Evolutionary conservation across 2,113 vertebrate genomes (phyloP).

Genomic region (Odobenus rosmarus): DNA sequence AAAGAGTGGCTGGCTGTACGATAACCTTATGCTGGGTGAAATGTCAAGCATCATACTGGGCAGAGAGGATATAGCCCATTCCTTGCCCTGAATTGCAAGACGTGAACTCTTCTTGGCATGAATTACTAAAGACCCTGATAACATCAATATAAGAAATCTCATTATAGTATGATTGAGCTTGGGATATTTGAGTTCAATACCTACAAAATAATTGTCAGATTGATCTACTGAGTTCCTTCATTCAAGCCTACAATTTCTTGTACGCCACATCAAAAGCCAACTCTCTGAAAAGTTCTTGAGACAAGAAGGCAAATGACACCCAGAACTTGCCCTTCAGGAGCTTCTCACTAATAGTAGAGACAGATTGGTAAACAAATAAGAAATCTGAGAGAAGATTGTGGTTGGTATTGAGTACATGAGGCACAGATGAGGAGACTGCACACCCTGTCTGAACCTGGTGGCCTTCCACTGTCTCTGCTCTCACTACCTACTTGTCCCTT

Average conservation of each 20-base stretch:
- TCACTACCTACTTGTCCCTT: background rate
- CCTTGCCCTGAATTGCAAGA: background rate
- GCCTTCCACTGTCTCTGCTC: background rate
- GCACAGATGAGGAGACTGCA: fast-evolving
- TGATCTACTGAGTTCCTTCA: background rate
- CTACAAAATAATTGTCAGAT: background rate
- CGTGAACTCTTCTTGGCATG: background rate
- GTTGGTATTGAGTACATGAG: background rate
- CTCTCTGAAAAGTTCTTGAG: background rate
- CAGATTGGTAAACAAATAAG: background rate
- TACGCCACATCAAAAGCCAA: background rate
- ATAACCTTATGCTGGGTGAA: constrained; percentile 27
- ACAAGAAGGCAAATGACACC: background rate
- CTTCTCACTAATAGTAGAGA: background rate
- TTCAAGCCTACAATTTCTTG: background rate
- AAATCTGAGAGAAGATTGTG: background rate
- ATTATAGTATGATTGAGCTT: background rate
- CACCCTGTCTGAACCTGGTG: background rate
- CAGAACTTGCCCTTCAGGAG: background rate
- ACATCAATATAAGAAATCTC: constrained; percentile 12
- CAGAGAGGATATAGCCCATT: constrained; percentile 8
- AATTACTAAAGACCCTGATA: constrained; percentile 12
- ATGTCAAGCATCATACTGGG: background rate
- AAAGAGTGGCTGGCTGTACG: background rate
- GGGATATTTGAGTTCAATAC: background rate